Conservation (phyloP, 1,140 invertebrate genomes). For the Camponotus vicinus region DNA sequence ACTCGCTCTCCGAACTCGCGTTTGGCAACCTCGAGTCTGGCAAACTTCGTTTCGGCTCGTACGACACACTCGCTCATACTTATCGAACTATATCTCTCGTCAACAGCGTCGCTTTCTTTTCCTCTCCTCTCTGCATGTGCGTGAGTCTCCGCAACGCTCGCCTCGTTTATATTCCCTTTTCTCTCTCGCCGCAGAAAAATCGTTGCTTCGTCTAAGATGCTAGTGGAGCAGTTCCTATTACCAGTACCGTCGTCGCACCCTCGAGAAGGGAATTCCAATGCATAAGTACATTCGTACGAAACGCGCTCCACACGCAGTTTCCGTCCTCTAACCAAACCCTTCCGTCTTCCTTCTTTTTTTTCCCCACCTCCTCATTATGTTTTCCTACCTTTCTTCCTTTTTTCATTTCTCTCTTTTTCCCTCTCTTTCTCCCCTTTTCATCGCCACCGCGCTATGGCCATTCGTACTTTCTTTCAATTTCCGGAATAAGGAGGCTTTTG, state of each 20-base stretch:
- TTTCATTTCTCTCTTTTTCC: not conserved
- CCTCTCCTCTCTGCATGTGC: not conserved
- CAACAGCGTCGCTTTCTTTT: slow-evolving; percentile 9
- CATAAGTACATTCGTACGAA: slow-evolving; percentile 63
- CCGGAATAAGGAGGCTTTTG: slow-evolving; percentile 63
- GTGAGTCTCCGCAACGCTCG: slow-evolving; percentile 7
- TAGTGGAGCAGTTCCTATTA: slow-evolving; percentile 34
- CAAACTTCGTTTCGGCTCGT: slow-evolving; percentile 71
- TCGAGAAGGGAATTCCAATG: slow-evolving; percentile 67
- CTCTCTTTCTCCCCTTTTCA: slow-evolving; percentile 2
- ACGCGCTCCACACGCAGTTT: slow-evolving; percentile 48
- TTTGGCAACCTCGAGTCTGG: slow-evolving; percentile 70
- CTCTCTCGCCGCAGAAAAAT: slow-evolving; percentile 39
- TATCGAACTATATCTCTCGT: slow-evolving; percentile 70
- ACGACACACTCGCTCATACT: slow-evolving; percentile 65
- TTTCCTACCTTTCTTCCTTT: slow-evolving; percentile 34
- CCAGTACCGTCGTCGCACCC: slow-evolving; percentile 30
- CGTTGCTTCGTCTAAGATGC: slow-evolving; percentile 51
- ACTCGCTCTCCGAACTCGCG: slow-evolving; percentile 60
- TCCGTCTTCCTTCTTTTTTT: not conserved
- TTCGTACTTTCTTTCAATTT: slow-evolving; percentile 73
- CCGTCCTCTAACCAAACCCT: slow-evolving; percentile 37
- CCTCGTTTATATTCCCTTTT: slow-evolving; percentile 26
- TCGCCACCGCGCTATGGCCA: slow-evolving; percentile 45
- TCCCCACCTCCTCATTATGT: not conserved